Evolutionary conservation across 2,113 vertebrate genomes (phyloP).

Genomic region (Ranitomeya imitator): DNA sequence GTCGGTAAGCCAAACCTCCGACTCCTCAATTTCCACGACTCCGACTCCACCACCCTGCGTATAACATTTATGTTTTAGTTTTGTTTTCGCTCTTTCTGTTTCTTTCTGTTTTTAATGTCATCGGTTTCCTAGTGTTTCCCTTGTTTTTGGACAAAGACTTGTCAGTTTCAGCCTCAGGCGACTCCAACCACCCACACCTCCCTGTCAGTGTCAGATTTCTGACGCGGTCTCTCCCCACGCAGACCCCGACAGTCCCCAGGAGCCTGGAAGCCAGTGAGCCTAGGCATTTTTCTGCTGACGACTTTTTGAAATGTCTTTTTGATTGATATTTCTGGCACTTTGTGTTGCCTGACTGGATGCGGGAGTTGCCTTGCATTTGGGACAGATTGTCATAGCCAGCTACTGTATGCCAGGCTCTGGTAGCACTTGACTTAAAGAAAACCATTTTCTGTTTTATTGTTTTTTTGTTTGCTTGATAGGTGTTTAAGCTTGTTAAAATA

Average conservation of each 20-base stretch:
- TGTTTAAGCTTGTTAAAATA: too few relatives aligned
- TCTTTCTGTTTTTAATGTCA: background rate
- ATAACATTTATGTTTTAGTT: background rate
- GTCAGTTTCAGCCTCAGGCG: background rate
- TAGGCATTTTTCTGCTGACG: background rate
- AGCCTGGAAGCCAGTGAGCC: background rate
- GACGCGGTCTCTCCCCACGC: background rate
- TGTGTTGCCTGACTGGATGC: background rate
- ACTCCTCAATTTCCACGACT: too few relatives aligned
- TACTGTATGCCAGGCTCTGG: too few relatives aligned
- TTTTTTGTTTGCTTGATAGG: too few relatives aligned
- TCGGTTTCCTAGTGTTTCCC: background rate
- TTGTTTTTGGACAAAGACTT: background rate
- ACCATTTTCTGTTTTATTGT: too few relatives aligned
- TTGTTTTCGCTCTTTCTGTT: background rate
- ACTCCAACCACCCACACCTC: background rate
- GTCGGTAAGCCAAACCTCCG: too few relatives aligned
- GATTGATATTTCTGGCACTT: background rate
- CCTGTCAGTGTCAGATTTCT: background rate
- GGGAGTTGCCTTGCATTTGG: too few relatives aligned
- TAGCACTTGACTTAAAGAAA: too few relatives aligned
- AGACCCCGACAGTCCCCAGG: background rate
- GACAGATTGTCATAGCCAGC: too few relatives aligned
- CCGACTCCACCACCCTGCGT: too few relatives aligned
- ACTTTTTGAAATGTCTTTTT: background rate